Base-by-base conservation (phyloP, 2,797 vertebrate species). In the Choloepus didactylus region DNA sequence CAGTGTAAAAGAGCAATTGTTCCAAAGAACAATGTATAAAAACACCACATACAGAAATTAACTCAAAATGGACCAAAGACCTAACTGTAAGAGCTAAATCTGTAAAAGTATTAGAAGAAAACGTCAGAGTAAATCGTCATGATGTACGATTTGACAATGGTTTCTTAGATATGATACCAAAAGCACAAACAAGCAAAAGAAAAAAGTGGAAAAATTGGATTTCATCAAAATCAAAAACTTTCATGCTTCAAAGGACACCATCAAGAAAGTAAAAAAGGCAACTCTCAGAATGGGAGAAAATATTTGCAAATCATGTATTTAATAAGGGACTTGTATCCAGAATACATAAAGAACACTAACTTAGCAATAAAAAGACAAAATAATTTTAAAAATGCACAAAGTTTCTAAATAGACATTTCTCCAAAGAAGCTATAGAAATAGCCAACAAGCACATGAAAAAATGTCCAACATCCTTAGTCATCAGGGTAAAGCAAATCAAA, bases 141-240 rank as follows among this genome's bases (percentile, higher is more conserved):
- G 35, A 31, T 51, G 77, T 86, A 79, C 67, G 46, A 46, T 92
- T 66, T 81, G 75, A 59, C 25, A 14, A 51, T 0, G 3, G 51
- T 67, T 41, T 67, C 84, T 62, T 54, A 87, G 83, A 70, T 21
- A 56, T 3, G 18, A 27, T 66, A 38, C 31, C 66, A 44, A 62
- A 82, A 79, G 41, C 60, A 69, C 2, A 35, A 27, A 25, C 75
- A 80, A 9, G 54, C 11, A 46, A 51, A 51, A 15, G 35, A 64
- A 49, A 70, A 56, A 62, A 64, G 19, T 14, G 73, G 64, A 72
- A 25, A 5, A 79, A 69, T 29, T 51, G 67, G 79, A 70, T 59
- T 4, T 89, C 25, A n/a, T 51, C 56, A 56, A 88, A 90, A 93
- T 91, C 18, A 82, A 92, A 96, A 77, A 35, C 8, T 9, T 81